Evolutionary conservation across 2,113 vertebrate genomes (phyloP).

Genomic region (Carettochelys insculpta): DNA sequence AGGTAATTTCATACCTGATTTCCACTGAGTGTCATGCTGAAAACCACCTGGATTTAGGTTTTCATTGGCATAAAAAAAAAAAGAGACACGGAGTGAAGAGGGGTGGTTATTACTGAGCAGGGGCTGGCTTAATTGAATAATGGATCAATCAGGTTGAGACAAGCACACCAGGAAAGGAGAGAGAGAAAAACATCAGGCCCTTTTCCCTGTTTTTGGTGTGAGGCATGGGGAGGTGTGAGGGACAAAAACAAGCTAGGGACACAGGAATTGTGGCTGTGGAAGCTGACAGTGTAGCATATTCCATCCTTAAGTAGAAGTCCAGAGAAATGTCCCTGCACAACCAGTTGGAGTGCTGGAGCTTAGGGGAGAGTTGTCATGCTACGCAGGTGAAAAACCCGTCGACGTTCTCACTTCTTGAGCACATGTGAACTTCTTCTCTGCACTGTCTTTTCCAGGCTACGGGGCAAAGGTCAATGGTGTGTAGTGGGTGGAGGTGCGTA

Average conservation of each 20-base stretch:
- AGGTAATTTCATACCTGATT: constrained; percentile 84
- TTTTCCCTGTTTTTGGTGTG: fast-evolving
- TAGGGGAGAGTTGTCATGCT: background rate
- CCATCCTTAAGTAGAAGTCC: background rate
- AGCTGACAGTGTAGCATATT: background rate
- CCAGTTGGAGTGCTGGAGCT: background rate
- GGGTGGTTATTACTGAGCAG: constrained; percentile 45
- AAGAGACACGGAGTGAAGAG: constrained; percentile 23
- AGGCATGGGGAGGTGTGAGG: background rate
- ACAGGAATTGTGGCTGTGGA: background rate
- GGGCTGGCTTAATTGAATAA: constrained; percentile 62
- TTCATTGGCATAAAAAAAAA: constrained; percentile 47
- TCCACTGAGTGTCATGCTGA: constrained; percentile 78
- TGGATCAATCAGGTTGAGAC: constrained; percentile 50
- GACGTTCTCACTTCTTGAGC: background rate
- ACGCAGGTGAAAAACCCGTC: background rate
- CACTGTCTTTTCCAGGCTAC: background rate
- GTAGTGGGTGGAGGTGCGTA: background rate
- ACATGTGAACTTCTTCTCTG: background rate
- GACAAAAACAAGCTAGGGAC: background rate
- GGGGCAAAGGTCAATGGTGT: background rate
- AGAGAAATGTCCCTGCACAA: background rate
- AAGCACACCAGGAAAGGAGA: constrained; percentile 16
- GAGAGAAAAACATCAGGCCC: background rate
- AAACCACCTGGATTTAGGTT: constrained; percentile 80